Conservation (phyloP, 2,888 invertebrate species). For the Unio pictorum region DNA sequence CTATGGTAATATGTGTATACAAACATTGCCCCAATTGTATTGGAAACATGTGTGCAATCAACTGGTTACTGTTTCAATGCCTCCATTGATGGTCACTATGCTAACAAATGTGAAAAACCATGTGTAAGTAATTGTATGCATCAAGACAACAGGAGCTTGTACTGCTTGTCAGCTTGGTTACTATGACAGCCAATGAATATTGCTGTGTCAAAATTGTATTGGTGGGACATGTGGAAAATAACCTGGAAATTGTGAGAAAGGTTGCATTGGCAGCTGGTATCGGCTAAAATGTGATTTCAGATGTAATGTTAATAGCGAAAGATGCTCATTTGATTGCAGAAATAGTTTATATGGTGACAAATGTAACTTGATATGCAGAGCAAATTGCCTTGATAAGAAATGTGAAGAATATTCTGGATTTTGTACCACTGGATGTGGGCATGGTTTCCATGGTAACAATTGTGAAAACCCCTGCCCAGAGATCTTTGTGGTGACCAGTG, state of each 20-base stretch:
- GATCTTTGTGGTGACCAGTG: slow-evolving; percentile 12
- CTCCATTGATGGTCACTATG: not conserved
- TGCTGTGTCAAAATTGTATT: not conserved
- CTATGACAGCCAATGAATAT: not conserved
- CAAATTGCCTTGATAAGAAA: slow-evolving; percentile 8
- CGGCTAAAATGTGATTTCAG: not conserved
- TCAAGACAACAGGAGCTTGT: too few relatives aligned
- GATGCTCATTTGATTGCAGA: slow-evolving; percentile 5
- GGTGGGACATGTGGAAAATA: not conserved
- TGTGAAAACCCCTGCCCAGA: slow-evolving; percentile 15
- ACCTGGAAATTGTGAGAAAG: not conserved
- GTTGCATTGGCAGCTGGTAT: slow-evolving; percentile 1
- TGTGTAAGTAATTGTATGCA: too few relatives aligned
- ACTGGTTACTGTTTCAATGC: slow-evolving; percentile 10
- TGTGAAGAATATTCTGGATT: slow-evolving; percentile 19
- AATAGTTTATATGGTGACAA: slow-evolving; percentile 14
- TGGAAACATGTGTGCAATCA: slow-evolving; percentile 6
- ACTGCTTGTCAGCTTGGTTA: too few relatives aligned
- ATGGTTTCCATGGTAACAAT: slow-evolving; percentile 17
- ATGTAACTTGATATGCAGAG: slow-evolving; percentile 15
- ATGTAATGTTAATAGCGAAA: too few relatives aligned
- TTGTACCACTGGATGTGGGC: slow-evolving; percentile 12
- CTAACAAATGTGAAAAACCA: too few relatives aligned
- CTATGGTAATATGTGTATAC: slow-evolving; percentile 10
- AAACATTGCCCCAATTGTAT: slow-evolving; percentile 14